Conservation (phyloP, 2,113 vertebrate genomes). For the Melanocharis versteri region DNA sequence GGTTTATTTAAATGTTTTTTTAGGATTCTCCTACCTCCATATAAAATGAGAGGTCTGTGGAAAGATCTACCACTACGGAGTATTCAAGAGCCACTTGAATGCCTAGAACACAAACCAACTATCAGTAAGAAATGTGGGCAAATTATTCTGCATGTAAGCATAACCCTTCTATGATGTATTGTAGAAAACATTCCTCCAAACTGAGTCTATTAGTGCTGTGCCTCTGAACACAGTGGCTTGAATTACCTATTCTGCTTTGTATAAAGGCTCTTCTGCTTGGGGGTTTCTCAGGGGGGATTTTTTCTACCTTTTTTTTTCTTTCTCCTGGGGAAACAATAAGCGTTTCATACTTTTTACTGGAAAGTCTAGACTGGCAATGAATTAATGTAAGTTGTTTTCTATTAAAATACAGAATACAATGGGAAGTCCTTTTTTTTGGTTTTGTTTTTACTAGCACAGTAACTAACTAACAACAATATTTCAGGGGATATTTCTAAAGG, state of each 20-base stretch:
- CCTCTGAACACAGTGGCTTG: not conserved
- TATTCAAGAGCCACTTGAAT: not conserved
- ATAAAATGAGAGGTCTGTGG: not conserved
- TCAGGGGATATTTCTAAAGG: not conserved
- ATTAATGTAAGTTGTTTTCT: not conserved
- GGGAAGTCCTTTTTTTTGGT: not conserved
- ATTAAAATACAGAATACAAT: not conserved
- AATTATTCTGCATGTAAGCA: not conserved
- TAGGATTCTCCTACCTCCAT: not conserved
- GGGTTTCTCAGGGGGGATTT: not conserved
- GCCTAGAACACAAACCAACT: not conserved
- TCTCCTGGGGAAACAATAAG: not conserved
- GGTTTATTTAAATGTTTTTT: not conserved
- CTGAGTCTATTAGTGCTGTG: not conserved
- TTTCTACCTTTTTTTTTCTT: not conserved
- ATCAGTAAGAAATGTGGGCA: not conserved
- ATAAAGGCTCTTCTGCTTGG: not conserved
- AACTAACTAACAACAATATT: not conserved
- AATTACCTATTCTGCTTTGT: not conserved
- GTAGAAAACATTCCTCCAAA: not conserved
- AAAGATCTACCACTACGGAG: not conserved
- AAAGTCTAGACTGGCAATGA: not conserved
- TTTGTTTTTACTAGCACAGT: not conserved
- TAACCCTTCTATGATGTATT: not conserved
- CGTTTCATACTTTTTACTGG: not conserved